These are phyloP conservation scores for Dermolepida albohirtum DNA, from an alignment of 2,888 invertebrate genomes.

Conservation along the genomic window DNA sequence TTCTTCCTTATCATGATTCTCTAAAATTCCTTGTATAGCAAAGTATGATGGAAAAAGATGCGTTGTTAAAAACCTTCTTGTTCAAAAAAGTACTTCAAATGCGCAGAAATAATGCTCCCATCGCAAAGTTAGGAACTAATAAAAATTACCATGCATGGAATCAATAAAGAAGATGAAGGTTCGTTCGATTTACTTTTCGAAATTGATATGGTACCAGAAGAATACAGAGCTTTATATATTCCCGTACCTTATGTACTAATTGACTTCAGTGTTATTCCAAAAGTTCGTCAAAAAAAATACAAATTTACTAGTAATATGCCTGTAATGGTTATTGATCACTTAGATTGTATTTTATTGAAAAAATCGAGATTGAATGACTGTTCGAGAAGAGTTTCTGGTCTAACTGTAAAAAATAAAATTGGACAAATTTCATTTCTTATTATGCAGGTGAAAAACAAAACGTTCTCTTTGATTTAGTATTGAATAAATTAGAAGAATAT, in stretches of 20 bases:
- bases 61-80: slow-evolving; percentile 14
- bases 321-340: not conserved
- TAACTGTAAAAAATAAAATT: not conserved
- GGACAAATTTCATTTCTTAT: slow-evolving; percentile 15
- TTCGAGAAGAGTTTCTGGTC: not conserved
- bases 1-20: slow-evolving; percentile 1
- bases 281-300: slow-evolving; percentile 1
- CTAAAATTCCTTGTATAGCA: slow-evolving; percentile 4
- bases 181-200: slow-evolving; percentile 7
- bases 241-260: slow-evolving; percentile 5
- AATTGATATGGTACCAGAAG: not conserved
- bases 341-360: not conserved
- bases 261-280: not conserved
- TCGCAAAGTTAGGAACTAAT: slow-evolving; percentile 11
- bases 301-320: not conserved
- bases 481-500: slow-evolving; percentile 1
- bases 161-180: slow-evolving; percentile 9
- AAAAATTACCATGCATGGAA: slow-evolving; percentile 14
- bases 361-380: slow-evolving; percentile 1
- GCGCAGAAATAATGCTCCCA: not conserved
- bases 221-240: slow-evolving; percentile 10
- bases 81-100: slow-evolving; percentile 24
- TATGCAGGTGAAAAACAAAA: not conserved
- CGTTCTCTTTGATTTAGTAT: slow-evolving; percentile 7
- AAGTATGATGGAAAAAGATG: slow-evolving; percentile 9